phyloP scores from a whole-genome alignment of 1,140 invertebrate species.

The Hypothenemus hampei region DNA sequence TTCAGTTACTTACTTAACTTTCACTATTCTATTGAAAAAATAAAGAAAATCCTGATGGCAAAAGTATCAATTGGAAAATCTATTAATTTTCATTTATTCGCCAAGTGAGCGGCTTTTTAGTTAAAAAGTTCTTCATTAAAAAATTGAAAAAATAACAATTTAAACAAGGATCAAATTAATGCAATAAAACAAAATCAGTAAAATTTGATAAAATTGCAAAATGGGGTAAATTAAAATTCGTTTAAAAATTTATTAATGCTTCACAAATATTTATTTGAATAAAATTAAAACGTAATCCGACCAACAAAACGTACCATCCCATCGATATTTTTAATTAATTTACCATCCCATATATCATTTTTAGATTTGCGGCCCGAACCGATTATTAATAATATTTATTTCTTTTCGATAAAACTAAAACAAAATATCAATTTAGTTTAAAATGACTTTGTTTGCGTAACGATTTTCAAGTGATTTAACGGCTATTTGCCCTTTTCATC shows the following conservation, averaged over 20 bases:
- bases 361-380: slow-evolving; percentile 14
- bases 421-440: slow-evolving; percentile 22
- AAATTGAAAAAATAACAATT: too few relatives aligned
- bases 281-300: neutral
- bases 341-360: slow-evolving; percentile 11
- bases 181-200: too few relatives aligned
- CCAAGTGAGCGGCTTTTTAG: too few relatives aligned
- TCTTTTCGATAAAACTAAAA: slow-evolving; percentile 5
- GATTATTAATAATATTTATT: slow-evolving; percentile 21
- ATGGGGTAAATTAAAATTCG: neutral
- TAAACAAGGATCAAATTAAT: too few relatives aligned
- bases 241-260: neutral
- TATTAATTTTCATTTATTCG: too few relatives aligned
- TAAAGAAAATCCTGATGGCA: too few relatives aligned
- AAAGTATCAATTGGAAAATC: too few relatives aligned
- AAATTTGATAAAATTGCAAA: too few relatives aligned
- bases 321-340: slow-evolving; percentile 15
- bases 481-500: slow-evolving; percentile 12
- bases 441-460: slow-evolving; percentile 11
- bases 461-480: slow-evolving; percentile 11
- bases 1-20: too few relatives aligned
- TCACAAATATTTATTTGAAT: slow-evolving; percentile 1
- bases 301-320: neutral
- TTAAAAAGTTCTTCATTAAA: too few relatives aligned
- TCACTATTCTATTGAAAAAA: too few relatives aligned